Evolutionary conservation across 2,113 vertebrate species (phyloP).

Genomic region (Amazona vittata): DNA sequence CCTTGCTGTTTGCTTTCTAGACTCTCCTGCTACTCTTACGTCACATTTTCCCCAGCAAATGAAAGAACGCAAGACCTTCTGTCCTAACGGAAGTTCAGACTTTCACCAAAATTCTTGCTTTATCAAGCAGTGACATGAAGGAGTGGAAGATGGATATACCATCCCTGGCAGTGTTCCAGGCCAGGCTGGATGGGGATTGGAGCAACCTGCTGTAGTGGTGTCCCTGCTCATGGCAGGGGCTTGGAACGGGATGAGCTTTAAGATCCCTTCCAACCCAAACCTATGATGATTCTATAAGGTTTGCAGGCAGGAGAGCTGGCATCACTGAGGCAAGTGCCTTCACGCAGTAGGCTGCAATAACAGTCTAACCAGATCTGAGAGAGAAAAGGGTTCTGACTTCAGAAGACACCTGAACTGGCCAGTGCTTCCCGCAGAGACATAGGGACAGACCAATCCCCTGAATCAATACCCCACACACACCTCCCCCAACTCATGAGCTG

Average conservation of each 20-base stretch:
- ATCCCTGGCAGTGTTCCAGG: neutral
- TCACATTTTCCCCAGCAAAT: neutral
- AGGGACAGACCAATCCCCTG: neutral
- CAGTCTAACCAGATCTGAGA: neutral
- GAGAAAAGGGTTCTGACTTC: neutral
- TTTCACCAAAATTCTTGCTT: neutral
- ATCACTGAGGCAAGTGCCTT: neutral
- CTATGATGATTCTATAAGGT: neutral
- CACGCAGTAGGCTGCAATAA: neutral
- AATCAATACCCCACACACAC: fast-evolving
- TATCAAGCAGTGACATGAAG: neutral
- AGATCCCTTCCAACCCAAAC: neutral
- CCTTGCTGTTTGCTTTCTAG: neutral
- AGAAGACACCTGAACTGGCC: neutral
- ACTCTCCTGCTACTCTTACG: neutral
- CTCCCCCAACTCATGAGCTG: neutral
- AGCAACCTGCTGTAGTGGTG: neutral
- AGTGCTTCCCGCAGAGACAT: fast-evolving
- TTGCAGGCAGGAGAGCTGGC: neutral
- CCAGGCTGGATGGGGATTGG: neutral
- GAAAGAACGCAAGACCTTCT: neutral
- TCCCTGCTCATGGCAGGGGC: neutral
- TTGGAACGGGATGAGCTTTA: neutral
- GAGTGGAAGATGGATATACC: neutral
- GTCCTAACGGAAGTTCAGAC: neutral